Evolutionary conservation across 2,888 invertebrate species (phyloP).

Genomic region (Trimorus sp.): DNA sequence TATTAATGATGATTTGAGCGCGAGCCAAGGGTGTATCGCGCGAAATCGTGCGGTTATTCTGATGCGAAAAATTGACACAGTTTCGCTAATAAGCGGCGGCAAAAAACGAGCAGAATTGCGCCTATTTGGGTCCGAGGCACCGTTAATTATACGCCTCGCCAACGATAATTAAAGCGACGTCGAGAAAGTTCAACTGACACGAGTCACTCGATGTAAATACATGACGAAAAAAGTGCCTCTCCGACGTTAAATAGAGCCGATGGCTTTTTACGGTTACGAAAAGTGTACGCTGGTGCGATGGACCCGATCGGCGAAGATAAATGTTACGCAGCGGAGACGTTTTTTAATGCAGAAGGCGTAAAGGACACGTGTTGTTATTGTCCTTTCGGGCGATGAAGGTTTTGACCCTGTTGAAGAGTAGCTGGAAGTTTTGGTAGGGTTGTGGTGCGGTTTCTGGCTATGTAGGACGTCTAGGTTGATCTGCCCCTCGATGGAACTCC

Average conservation of each 20-base stretch:
- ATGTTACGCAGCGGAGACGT: no score
- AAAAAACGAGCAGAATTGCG: not conserved
- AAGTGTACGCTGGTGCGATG: no score
- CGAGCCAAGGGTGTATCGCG: slow-evolving; percentile 48
- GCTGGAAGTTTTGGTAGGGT: no score
- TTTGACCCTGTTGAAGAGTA: no score
- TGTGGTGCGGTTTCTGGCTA: no score
- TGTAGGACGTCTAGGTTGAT: no score
- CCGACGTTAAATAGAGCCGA: slow-evolving; percentile 34
- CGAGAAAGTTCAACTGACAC: slow-evolving; percentile 46
- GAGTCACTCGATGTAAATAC: slow-evolving; percentile 48
- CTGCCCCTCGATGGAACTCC: no score
- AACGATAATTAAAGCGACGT: slow-evolving; percentile 26
- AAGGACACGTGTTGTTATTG: no score
- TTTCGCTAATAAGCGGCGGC: not conserved
- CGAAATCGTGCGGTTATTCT: slow-evolving; percentile 35
- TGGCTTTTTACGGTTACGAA: slow-evolving; percentile 41
- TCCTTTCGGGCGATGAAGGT: no score
- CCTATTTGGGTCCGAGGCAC: not conserved
- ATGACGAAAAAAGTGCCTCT: slow-evolving; percentile 24
- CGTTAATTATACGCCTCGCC: slow-evolving; percentile 37
- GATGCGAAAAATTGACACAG: slow-evolving; percentile 22
- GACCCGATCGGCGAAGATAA: no score
- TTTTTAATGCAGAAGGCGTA: no score
- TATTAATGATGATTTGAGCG: slow-evolving; percentile 55